A percentile compares a stretch with the other conserved stretches of the same genome.
Conservation (phyloP, 1,140 invertebrate species). For the Camponotus floridanus region DNA sequence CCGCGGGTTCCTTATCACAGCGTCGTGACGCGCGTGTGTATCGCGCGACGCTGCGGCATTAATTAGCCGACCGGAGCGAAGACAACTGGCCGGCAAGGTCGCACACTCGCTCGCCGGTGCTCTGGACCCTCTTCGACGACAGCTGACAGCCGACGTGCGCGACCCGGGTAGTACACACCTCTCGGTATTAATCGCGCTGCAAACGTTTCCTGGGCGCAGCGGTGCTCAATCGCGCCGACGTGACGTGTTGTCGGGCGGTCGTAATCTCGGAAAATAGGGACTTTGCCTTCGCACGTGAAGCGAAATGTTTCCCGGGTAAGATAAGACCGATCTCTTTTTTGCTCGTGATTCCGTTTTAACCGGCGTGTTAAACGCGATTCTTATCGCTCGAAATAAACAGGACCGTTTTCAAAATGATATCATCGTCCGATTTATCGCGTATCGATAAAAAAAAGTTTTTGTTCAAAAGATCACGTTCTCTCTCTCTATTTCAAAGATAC, state of each 20-base stretch:
- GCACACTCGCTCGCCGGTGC: conserved; percentile 67
- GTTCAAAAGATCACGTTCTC: neutral
- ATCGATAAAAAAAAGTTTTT: neutral
- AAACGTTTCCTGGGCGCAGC: conserved; percentile 82
- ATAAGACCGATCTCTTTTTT: neutral
- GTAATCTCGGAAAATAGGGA: neutral
- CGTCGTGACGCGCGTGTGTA: conserved; percentile 51
- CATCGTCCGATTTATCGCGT: neutral
- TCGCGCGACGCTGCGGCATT: conserved; percentile 74
- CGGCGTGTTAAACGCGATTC: neutral
- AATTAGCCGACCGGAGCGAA: conserved; percentile 81
- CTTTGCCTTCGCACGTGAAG: neutral
- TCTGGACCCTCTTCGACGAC: conserved; percentile 75
- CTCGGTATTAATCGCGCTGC: conserved; percentile 83
- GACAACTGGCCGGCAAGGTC: conserved; percentile 82
- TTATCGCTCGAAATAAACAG: neutral
- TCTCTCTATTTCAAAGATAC: neutral
- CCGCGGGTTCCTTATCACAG: conserved; percentile 52
- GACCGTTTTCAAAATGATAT: neutral
- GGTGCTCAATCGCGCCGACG: conserved; percentile 76
- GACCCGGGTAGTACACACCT: conserved; percentile 82
- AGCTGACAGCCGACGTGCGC: conserved; percentile 83
- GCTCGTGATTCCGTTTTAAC: neutral
- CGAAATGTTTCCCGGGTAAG: neutral
- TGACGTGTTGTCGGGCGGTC: too few species aligned